Base-by-base conservation (phyloP, 53 echinoderm and acorn worm genomes). In the Astropecten irregularis region DNA sequence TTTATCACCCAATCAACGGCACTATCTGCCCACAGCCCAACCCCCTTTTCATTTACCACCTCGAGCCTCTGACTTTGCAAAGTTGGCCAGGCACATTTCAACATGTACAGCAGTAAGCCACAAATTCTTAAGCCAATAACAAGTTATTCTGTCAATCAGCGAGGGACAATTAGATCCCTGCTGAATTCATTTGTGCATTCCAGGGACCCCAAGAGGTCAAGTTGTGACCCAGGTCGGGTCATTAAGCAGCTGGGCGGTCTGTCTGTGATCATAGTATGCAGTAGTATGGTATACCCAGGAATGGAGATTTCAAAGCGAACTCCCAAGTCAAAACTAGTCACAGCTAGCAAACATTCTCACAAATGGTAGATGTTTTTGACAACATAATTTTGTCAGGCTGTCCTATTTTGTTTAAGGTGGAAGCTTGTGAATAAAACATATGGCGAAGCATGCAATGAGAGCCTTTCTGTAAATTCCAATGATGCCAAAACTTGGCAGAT, bases 141-240 rank as follows among this genome's bases (percentile, higher is more conserved):
- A 31, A 79, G 79, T 79, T 37, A 79, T 32, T 79, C 79, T 33
- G 79, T 79, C 79, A 39, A 79, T 79, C 79, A 79, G 61, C 61
- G 32, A 61, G 62, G 26, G 36, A 79, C 79, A 79, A 79, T 79
- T 79, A 79, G 79, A 79, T 79, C 79, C 79, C 79, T 31, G 62
- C 79, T 62, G 79, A 79, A 60, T 79, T 79, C 79, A 79, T 79
- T 79, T 60, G 79, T 33, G 79, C 79, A 79, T 79, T 79, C 79
- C 79, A 26, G 60, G 79, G 79, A 79, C 79, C 62, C 62, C 61
- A n/a, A 60, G 62, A 79, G 79, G 79, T 79, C 79, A 62, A 60
- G 79, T 62, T 48, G 61, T 79, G 79, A 79, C 79, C 79, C 9
- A 62, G 62, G 79, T 79, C 33, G 52, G 71, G 71, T 71, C 71